Evolutionary conservation across 2,113 vertebrate species (phyloP), one percentile per base, ranked within the genome.

Genomic region (Oplegnathus fasciatus): DNA sequence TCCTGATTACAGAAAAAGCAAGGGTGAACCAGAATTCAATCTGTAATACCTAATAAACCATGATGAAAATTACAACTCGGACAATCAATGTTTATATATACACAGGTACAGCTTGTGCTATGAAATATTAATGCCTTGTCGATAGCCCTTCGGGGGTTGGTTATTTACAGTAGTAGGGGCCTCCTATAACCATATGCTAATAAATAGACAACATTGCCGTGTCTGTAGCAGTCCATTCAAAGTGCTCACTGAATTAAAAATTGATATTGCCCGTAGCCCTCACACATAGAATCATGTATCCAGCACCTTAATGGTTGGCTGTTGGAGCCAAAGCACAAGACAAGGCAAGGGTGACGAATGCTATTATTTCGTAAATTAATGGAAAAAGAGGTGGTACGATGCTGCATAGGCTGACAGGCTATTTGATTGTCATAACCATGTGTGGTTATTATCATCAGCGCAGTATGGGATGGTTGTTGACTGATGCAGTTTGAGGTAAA

Each of bases 141-240:
- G 78, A 85, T 80, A 87, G 89, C 84, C 84, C 85, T 40, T 91
- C 79, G 61, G 85, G 88, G 78, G 80, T 87, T 86, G 92, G 92
- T 92, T 93, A 94, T 94, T 94, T 93, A 37, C 34, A 37, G 6
- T 37, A 93, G 91, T 80, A 24, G 48, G 83, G 61, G 82, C 70
- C 65, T 82, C 80, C 88, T 90, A 91, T 94, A 54, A 89, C 90
- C 89, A 91, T 94, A 91, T 93, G 92, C 89, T 94, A 94, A 95
- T 93, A 94, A 91, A 94, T 88, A 92, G 81, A 92, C 80, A 82
- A 67, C 74, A 48, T n/a, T 26, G 4, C 17, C 70, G 57, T 52
- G 78, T 87, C 71, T 74, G 73, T 54, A 62, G 50, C 68, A 50
- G 76, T 32, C 86, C 86, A 87, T 89, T 94, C 87, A 91, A 93